Evolutionary conservation across 2,888 invertebrate species (phyloP).

Genomic region (Zygogramma bicolorata): DNA sequence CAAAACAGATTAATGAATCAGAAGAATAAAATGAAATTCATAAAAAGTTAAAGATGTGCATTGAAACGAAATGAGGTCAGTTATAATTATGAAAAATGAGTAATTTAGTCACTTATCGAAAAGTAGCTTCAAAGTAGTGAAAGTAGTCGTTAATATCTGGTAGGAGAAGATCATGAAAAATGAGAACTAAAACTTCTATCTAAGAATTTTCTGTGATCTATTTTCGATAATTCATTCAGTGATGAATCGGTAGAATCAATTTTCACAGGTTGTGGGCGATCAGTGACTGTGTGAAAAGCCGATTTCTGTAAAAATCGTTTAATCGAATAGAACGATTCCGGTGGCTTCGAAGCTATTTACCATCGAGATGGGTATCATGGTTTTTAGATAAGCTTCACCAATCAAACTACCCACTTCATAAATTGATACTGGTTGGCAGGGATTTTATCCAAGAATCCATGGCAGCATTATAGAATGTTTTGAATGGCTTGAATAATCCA

Average conservation of each 20-base stretch:
- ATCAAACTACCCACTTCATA: constrained; percentile 21
- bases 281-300: constrained; percentile 14
- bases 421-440: constrained; percentile 19
- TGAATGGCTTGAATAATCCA: constrained; percentile 39
- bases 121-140: no score
- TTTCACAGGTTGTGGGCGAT: constrained; percentile 8
- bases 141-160: no score
- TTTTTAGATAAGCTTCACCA: constrained; percentile 19
- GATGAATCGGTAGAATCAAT: not conserved
- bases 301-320: constrained; percentile 7
- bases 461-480: constrained; percentile 7
- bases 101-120: no score
- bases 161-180: no score
- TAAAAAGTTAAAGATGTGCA: no score
- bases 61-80: no score
- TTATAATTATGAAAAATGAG: no score
- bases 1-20: no score
- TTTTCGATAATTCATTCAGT: no score
- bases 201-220: no score
- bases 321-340: not conserved
- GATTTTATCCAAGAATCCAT: constrained; percentile 21
- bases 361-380: constrained; percentile 7
- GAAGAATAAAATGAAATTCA: no score
- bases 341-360: constrained; percentile 8
- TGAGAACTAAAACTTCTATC: no score